Base-by-base conservation (phyloP, 2,888 invertebrate genomes). In the Lucinisca nassula region DNA sequence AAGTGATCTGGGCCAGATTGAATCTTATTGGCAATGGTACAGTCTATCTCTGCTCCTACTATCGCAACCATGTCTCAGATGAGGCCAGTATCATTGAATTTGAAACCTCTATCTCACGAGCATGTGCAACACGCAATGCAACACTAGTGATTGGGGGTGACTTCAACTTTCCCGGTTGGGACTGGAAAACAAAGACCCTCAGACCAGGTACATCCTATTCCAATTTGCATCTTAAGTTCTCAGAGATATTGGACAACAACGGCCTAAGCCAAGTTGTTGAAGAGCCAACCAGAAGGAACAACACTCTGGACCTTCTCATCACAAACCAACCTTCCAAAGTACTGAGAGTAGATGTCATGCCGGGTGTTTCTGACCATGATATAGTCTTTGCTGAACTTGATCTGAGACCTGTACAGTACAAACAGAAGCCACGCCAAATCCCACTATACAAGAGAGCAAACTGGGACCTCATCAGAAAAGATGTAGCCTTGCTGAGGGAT, bases 281-380 rank as follows among this genome's bases (percentile, higher is more conserved):
- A 35, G 81, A 87, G 45, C 85, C 85, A n/a, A n/a, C n/a, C n/a
- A n/a, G n/a, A 79, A 81, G 80, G n/a, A 17, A 72, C 10, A 80
- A 90, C 74, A 90, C 82, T 8, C 77, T 89, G 0, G 87, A 91
- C 61, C 81, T 90, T 10, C 3, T 90, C 14, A 75, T 90, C 6
- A 91, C 91, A n/a, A 90, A 90, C 73, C 32, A 40, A 0, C 90
- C 90, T n/a, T 58, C 40, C 37, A 77, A 75, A 17, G 78, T 86
- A 0, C 58, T 55, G 0, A 21, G 87, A 27, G 35, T 40, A 17
- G 38, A 83, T 0, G 55, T 21, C 55, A 14, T 55, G 10, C 55
- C 55, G n/a, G 85, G 85, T 2, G 55, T 88, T 12, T 76, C 79
- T 32, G 83, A 88, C 30, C 85, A 88, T 75, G 88, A 88, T 32